Evolutionary conservation across 1,140 invertebrate genomes (phyloP).

Genomic region (Cotesia chilonis): DNA sequence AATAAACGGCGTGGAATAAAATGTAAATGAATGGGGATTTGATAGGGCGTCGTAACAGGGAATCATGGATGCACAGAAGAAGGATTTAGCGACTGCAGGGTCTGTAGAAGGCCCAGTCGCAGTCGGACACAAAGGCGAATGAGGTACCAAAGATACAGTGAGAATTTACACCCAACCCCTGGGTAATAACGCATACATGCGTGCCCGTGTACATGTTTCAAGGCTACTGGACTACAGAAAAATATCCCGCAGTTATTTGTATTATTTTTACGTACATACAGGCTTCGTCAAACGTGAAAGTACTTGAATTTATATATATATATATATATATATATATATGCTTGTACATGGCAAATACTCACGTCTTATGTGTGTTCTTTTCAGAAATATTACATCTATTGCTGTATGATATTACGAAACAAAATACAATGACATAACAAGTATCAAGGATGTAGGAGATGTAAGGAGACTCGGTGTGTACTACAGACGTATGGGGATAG

Average conservation of each 20-base stretch:
- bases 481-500: too few species aligned
- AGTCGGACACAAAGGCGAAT: too few species aligned
- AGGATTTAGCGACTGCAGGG: conserved; percentile 44
- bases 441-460: conserved; percentile 54
- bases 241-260: conserved; percentile 7
- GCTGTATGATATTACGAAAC: conserved; percentile 44
- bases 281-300: too few species aligned
- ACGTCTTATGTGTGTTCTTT: too few species aligned
- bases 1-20: conserved; percentile 36
- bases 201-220: neutral
- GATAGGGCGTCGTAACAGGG: conserved; percentile 65
- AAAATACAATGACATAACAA: conserved; percentile 52
- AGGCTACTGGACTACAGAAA: conserved; percentile 11
- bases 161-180: conserved; percentile 26
- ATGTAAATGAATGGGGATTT: conserved; percentile 64
- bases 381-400: conserved; percentile 15
- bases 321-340: too few species aligned
- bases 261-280: neutral
- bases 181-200: conserved; percentile 9
- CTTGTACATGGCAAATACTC: too few species aligned
- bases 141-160: conserved; percentile 37
- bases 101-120: conserved; percentile 44
- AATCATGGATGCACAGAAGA: conserved; percentile 54
- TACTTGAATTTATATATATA: too few species aligned
- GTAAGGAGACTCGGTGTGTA: conserved; percentile 42